Conservation (phyloP, 2,888 invertebrate species). For the Phaedon cochleariae region DNA sequence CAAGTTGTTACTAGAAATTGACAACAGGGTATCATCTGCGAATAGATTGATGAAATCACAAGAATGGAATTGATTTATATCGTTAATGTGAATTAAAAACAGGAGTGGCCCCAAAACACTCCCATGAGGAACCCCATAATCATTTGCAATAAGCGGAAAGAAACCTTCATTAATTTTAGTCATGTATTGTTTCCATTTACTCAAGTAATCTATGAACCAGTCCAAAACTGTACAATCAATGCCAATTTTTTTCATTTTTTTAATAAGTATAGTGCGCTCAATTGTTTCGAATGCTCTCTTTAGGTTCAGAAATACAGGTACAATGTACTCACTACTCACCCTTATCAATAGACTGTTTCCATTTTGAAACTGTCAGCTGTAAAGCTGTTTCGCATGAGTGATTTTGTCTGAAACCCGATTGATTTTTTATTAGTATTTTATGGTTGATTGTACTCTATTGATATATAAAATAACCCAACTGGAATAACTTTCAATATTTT, state of each 20-base stretch:
- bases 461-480: too few species aligned
- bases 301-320: too few species aligned
- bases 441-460: too few species aligned
- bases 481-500: too few species aligned
- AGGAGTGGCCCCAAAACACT: conserved; percentile 7
- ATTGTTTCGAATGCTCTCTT: background rate
- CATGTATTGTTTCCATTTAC: conserved; percentile 3
- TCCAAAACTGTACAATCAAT: background rate
- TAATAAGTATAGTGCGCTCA: background rate
- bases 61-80: background rate
- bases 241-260: background rate
- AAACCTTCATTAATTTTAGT: conserved; percentile 7
- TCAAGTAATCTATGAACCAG: conserved; percentile 4
- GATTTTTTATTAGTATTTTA: background rate
- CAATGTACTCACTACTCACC: too few species aligned
- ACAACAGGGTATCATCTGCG: too few species aligned
- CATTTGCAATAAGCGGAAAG: conserved; percentile 6
- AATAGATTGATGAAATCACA: background rate
- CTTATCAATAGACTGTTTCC: too few species aligned
- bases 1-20: too few species aligned
- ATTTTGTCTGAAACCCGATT: too few species aligned
- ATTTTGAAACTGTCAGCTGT: too few species aligned
- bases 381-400: too few species aligned
- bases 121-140: conserved; percentile 9
- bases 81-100: background rate